A percentile compares a stretch with the other conserved stretches of the same genome.
phyloP scores from a whole-genome alignment of 2,888 invertebrate genomes.

The Erynnis tages region DNA sequence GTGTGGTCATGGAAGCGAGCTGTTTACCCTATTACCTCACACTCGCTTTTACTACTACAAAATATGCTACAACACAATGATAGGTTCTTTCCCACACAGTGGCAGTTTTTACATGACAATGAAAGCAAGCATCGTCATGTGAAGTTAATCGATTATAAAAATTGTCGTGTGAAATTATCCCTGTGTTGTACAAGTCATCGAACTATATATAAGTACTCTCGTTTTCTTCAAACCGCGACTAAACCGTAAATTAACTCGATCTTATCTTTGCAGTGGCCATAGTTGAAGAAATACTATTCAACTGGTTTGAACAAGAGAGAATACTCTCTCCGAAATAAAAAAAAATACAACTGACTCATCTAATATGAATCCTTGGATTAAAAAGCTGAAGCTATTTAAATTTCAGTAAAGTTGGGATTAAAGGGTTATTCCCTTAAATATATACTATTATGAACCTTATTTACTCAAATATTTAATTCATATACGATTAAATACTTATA shows the following conservation, averaged over 20 bases:
- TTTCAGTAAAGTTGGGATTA: too few species aligned
- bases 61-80: conserved; percentile 36
- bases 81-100: conserved; percentile 29
- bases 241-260: background rate
- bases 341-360: too few species aligned
- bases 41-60: conserved; percentile 31
- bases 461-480: too few species aligned
- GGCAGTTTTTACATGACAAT: conserved; percentile 29
- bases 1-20: background rate
- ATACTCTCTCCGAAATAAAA: too few species aligned
- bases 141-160: conserved; percentile 31
- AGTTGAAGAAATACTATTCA: too few species aligned
- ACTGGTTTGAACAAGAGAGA: too few species aligned
- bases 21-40: conserved; percentile 16
- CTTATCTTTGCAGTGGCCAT: too few species aligned
- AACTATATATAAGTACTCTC: conserved; percentile 7
- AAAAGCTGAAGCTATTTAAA: too few species aligned
- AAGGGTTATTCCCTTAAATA: too few species aligned
- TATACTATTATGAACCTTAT: too few species aligned
- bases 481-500: too few species aligned
- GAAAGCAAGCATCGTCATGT: conserved; percentile 36
- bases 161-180: conserved; percentile 26
- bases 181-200: conserved; percentile 11
- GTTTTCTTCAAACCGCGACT: conserved; percentile 13
- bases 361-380: too few species aligned